Conservation (phyloP, 2,113 vertebrate genomes). For the Fregata magnificens region DNA sequence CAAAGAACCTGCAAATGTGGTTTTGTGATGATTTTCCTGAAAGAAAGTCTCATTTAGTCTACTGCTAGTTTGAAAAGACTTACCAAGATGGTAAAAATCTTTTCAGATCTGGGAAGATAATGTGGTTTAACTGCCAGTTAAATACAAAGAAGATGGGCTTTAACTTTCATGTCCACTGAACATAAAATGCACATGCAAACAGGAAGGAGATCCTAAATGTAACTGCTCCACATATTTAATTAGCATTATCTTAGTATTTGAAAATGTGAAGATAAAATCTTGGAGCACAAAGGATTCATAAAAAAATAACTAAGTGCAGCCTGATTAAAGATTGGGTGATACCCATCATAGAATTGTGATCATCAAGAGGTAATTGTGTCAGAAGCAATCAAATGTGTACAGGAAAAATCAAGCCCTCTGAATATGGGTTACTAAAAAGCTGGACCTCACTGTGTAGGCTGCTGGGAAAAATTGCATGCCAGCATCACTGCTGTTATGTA, state of each 20-base stretch:
- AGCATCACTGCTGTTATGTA: not conserved
- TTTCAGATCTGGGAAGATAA: not conserved
- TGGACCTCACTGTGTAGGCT: not conserved
- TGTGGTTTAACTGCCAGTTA: not conserved
- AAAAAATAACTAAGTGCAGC: not conserved
- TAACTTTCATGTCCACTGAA: not conserved
- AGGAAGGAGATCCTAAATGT: not conserved
- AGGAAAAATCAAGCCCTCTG: not conserved
- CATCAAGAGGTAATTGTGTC: not conserved
- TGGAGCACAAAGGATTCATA: not conserved
- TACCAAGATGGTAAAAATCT: not conserved
- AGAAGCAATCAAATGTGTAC: not conserved
- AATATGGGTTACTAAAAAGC: not conserved
- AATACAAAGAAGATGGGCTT: not conserved
- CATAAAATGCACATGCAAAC: not conserved
- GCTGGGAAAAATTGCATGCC: not conserved
- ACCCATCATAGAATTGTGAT: not conserved
- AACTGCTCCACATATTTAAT: not conserved
- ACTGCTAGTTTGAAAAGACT: not conserved
- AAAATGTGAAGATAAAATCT: not conserved
- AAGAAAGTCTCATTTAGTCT: not conserved
- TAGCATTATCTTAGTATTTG: not conserved
- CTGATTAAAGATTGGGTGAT: not conserved
- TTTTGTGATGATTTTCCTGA: not conserved
- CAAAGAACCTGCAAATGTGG: not conserved